Conservation (phyloP, 2,888 invertebrate genomes). For the Sabellastarte sp. region DNA sequence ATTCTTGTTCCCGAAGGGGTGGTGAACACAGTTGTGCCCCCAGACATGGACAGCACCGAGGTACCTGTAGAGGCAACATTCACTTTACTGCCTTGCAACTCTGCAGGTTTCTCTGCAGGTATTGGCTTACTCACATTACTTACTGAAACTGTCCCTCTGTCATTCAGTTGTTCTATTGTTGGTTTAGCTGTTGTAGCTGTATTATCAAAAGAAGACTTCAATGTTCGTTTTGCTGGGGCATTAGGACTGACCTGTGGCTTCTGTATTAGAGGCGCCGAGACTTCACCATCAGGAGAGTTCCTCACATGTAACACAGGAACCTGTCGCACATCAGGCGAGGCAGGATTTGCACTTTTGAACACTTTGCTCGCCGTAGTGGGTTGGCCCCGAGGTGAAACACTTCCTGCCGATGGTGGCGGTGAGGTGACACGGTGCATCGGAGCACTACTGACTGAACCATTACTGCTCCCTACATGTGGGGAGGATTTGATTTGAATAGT, state of each 20-base stretch:
- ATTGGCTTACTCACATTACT: conserved; percentile 6
- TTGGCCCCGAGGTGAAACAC: background rate
- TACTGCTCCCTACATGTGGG: background rate
- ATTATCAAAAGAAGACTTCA: conserved; percentile 9
- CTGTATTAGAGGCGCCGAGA: too few relatives aligned
- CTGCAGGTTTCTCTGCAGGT: conserved; percentile 20
- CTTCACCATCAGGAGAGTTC: conserved; percentile 9
- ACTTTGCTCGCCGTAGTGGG: background rate
- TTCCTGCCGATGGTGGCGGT: background rate
- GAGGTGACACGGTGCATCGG: background rate
- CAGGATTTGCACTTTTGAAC: background rate
- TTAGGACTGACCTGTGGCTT: conserved; percentile 26
- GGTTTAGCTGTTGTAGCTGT: background rate
- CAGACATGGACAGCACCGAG: conserved; percentile 1
- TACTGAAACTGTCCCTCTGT: conserved; percentile 1
- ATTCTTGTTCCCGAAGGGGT: conserved; percentile 42
- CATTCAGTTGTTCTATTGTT: too few relatives aligned
- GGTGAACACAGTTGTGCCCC: conserved; percentile 23
- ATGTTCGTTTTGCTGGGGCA: conserved; percentile 29
- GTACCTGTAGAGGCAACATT: background rate
- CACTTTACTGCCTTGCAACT: conserved; percentile 3
- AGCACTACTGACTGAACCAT: background rate
- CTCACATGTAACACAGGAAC: conserved; percentile 1
- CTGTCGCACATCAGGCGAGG: conserved; percentile 21
- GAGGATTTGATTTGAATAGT: conserved; percentile 39